Base-by-base conservation (phyloP, 2,888 invertebrate genomes). In the Masnerella sp. region DNA sequence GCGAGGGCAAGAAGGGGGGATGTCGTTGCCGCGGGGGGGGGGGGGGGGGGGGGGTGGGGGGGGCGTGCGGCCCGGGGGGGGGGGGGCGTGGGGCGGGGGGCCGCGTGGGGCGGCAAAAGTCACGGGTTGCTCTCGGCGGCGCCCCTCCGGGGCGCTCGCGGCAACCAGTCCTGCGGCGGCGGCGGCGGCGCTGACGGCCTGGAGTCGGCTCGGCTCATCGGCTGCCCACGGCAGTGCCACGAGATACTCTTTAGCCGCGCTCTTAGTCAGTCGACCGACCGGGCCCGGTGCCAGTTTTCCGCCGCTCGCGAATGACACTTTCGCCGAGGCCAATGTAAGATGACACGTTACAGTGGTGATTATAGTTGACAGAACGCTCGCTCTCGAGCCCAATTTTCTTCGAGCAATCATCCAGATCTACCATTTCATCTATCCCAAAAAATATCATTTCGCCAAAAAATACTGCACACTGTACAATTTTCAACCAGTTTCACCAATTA, bases 191-290 rank as follows among this genome's bases (percentile, higher is more conserved):
- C 77, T 64, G 70, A 62, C 70, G 54, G 70, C 67, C 78, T 61
- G 77, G 79, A 78, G 80, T 80, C 80, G 80, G 80, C 80, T 79
- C 79, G 80, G 64, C 79, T 69, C 74, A 58, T 70, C 70, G 77
- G 69, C 65, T 77, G 76, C 75, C 52, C 67, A 74, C 79, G 77
- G 75, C 78, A 77, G 78, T 76, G 75, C 76, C 77, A 77, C 79
- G 83, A 83, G 82, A 77, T 82, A 82, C 81, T 81, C 78, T 80
- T 80, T 77, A 78, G 68, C 73, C 72, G 73, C 72, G 76, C 77
- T 78, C 77, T 75, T 76, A 80, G 77, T 80, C 78, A 79, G 79
- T 80, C 79, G 78, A 34, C 11, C 49, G 18, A 36, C 74, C 77
- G 77, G 74, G 75, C 76, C 73, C 45, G 36, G 51, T 36, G 43